Conservation (phyloP, 1,140 invertebrate genomes). For the Heliconius hewitsoni region DNA sequence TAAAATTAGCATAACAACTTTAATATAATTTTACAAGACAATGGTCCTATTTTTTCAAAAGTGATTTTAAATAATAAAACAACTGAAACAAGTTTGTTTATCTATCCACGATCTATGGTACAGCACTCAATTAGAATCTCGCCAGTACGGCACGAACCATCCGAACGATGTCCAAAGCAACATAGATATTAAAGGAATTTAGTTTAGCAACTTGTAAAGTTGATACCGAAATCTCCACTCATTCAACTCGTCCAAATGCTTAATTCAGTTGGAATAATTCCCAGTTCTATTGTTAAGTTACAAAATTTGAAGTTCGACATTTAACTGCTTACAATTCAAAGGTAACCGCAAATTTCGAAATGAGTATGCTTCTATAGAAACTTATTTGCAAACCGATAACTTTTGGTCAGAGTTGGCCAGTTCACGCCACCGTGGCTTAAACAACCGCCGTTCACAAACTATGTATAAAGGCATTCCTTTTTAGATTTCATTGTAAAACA, state of each 20-base stretch:
- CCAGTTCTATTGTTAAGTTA: constrained; percentile 77
- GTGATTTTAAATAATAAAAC: constrained; percentile 17
- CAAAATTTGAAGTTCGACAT: constrained; percentile 73
- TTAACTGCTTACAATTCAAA: constrained; percentile 78
- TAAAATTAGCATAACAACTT: too few species aligned
- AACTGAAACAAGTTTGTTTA: not conserved
- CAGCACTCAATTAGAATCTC: constrained; percentile 23
- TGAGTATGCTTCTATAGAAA: constrained; percentile 70
- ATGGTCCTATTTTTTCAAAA: not conserved
- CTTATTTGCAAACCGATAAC: constrained; percentile 77
- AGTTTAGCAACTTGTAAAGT: constrained; percentile 63
- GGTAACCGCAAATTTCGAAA: constrained; percentile 77
- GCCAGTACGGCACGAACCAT: constrained; percentile 30
- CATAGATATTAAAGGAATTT: constrained; percentile 48
- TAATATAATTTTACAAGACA: too few species aligned
- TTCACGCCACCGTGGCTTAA: constrained; percentile 48
- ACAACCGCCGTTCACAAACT: constrained; percentile 51
- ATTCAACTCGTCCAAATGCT: constrained; percentile 71
- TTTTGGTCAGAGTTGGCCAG: constrained; percentile 64
- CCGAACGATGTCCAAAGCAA: constrained; percentile 40
- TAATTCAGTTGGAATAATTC: constrained; percentile 77
- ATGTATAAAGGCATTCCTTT: constrained; percentile 62
- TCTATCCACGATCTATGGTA: not conserved
- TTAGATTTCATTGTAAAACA: constrained; percentile 38
- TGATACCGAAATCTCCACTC: constrained; percentile 69